A percentile compares a stretch with the other conserved stretches of the same genome.
Evolutionary conservation across 1,140 invertebrate genomes (phyloP).

Genomic region (Atta cephalotes): DNA sequence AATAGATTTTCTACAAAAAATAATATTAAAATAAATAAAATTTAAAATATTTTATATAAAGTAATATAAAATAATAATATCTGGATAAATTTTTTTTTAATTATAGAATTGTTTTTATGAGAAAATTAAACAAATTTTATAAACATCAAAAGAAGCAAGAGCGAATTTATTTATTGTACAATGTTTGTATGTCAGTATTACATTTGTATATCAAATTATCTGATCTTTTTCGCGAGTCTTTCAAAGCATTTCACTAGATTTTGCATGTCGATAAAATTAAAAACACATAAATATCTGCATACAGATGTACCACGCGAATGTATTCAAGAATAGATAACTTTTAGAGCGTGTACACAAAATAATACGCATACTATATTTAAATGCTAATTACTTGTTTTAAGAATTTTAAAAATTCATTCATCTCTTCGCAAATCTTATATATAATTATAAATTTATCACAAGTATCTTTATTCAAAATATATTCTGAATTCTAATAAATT

Average conservation of each 20-base stretch:
- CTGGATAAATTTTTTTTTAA: background rate
- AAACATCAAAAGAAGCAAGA: background rate
- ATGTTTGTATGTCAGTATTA: background rate
- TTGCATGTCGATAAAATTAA: constrained; percentile 1
- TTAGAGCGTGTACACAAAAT: background rate
- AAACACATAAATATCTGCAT: background rate
- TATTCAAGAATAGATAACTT: constrained; percentile 7
- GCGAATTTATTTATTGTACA: background rate
- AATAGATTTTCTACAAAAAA: background rate
- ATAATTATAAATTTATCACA: too few relatives aligned
- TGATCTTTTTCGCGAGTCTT: background rate
- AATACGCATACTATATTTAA: too few relatives aligned
- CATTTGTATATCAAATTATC: background rate
- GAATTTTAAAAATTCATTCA: too few relatives aligned
- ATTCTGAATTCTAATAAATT: too few relatives aligned
- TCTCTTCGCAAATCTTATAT: too few relatives aligned
- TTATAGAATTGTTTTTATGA: background rate
- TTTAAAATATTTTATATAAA: background rate
- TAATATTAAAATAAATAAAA: background rate
- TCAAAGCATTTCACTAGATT: background rate
- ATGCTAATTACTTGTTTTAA: too few relatives aligned
- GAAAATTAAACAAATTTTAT: background rate
- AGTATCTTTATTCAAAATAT: too few relatives aligned
- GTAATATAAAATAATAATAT: background rate
- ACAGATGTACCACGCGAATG: background rate